These are phyloP conservation scores for Parthenolecanium corni DNA, from an alignment of 2,888 invertebrate species.

Conservation along the genomic window DNA sequence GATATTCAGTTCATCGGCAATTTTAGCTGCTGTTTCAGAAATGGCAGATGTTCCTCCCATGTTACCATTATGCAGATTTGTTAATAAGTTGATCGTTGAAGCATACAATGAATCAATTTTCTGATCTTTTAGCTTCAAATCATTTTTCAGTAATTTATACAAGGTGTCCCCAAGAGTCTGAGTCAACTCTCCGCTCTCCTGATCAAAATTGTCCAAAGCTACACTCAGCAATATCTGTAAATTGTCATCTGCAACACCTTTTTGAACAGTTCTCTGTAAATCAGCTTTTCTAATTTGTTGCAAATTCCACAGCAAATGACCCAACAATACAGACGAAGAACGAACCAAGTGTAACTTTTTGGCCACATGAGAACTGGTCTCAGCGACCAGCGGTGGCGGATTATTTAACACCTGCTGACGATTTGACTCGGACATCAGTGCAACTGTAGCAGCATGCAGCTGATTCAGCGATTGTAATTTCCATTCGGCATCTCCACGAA, in stretches of 20 bases:
- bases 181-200: no score
- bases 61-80: neutral
- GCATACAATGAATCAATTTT: neutral
- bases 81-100: neutral
- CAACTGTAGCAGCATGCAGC: neutral
- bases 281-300: neutral
- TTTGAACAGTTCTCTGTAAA: slow-evolving; percentile 36
- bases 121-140: neutral
- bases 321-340: neutral
- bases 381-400: neutral
- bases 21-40: neutral
- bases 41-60: neutral
- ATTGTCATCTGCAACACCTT: neutral
- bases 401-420: no score
- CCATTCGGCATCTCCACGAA: neutral
- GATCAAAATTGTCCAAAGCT: neutral
- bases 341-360: neutral
- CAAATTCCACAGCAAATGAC: slow-evolving; percentile 32
- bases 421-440: neutral
- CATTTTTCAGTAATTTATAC: neutral
- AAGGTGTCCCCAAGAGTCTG: neutral
- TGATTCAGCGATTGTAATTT: neutral
- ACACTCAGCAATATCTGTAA: neutral
- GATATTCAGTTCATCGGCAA: neutral
- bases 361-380: neutral